phyloP scores from a whole-genome alignment of 2,888 invertebrate species.

The Acanthacorydalis orientalis region DNA sequence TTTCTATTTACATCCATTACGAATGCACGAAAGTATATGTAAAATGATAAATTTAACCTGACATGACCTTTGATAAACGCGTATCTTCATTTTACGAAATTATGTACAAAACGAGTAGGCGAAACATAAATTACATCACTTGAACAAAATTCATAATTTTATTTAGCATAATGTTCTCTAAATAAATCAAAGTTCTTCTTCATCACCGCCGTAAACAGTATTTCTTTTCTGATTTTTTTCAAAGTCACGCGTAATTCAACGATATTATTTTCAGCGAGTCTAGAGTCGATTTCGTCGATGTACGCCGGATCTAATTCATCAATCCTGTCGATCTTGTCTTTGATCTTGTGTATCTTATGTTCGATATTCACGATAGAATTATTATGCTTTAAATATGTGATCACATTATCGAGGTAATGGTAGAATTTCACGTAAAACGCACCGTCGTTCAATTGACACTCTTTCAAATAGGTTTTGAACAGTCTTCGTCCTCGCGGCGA shows the following conservation, averaged over 20 bases:
- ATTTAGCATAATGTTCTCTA: not conserved
- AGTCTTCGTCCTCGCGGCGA: constrained; percentile 30
- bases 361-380: not conserved
- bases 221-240: not conserved
- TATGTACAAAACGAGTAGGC: no score
- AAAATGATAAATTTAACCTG: no score
- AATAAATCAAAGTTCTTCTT: not conserved
- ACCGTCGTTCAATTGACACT: constrained; percentile 27
- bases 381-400: constrained; percentile 9
- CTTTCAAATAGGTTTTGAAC: constrained; percentile 31
- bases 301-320: not conserved
- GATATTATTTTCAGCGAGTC: not conserved
- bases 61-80: no score
- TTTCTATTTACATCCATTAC: no score
- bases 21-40: no score
- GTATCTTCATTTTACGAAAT: no score
- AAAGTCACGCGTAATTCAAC: not conserved
- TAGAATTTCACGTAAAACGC: constrained; percentile 26
- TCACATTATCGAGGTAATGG: constrained; percentile 27
- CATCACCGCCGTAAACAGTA: not conserved
- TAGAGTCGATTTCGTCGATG: not conserved
- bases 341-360: not conserved
- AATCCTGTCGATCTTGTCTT: constrained; percentile 2
- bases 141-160: not conserved
- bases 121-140: not conserved